Conservation (phyloP, 2,888 invertebrate species). For the Lycia hirtaria region DNA sequence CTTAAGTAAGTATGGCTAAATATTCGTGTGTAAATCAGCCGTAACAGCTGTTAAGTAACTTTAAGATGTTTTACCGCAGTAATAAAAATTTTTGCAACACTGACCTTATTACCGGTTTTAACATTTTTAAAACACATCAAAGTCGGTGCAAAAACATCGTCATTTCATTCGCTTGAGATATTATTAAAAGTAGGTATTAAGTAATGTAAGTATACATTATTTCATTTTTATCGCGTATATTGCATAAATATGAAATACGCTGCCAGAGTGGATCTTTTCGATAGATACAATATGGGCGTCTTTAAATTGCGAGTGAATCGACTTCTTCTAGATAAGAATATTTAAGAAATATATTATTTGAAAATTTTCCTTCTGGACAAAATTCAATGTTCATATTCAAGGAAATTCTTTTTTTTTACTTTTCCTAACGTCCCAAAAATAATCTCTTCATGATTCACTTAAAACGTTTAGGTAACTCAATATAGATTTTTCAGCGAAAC, state of each 20-base stretch:
- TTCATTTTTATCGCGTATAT: too few species aligned
- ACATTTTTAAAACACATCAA: slow-evolving; percentile 37
- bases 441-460: background rate
- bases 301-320: too few species aligned
- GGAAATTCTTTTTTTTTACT: background rate
- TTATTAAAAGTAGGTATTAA: too few species aligned
- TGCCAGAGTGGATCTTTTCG: too few species aligned
- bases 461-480: slow-evolving; percentile 7
- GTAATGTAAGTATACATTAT: too few species aligned
- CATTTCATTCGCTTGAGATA: slow-evolving; percentile 23
- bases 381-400: background rate
- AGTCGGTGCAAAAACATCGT: slow-evolving; percentile 31
- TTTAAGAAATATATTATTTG: too few species aligned
- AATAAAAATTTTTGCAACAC: slow-evolving; percentile 38
- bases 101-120: slow-evolving; percentile 39
- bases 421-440: background rate
- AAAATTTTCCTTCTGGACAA: too few species aligned
- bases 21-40: slow-evolving; percentile 25
- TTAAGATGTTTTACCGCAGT: slow-evolving; percentile 30
- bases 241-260: too few species aligned
- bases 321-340: too few species aligned
- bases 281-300: too few species aligned
- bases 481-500: slow-evolving; percentile 3
- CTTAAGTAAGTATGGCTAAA: too few species aligned
- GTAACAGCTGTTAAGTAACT: slow-evolving; percentile 30